Evolutionary conservation across 1,140 invertebrate species (phyloP), one percentile per base, ranked within the genome.

Genomic region (Ruditapes philippinarum): DNA sequence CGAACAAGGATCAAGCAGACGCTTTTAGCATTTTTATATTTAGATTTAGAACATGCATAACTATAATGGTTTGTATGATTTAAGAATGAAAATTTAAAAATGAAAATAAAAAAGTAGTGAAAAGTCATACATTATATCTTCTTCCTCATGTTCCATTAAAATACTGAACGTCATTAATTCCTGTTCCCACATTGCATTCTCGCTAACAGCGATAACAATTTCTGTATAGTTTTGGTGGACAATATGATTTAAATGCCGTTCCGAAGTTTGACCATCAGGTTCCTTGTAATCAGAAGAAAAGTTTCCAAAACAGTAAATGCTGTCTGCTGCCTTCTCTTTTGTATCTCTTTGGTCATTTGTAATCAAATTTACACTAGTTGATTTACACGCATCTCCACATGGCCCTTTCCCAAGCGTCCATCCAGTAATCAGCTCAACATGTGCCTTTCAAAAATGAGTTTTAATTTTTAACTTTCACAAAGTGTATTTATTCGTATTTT

Each of bases 141-240:
- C 57, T 28, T n/a, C 5, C 4, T 5, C 68, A 2, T 73, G 33
- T 11, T 2, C 5, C 22, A 80, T 3, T 51, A 57, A 11, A 80
- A 80, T 36, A 19, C 38, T 54, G 12, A 80, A 51, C 14, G 11
- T 80, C 42, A 51, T 51, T 2, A 51, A 5, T 19, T 28, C 51
- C 25, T 80, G 76, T 57, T 80, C 76, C 76, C 76, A 80, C n/a
- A 45, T 57, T 51, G 45, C 76, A 0, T 60, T 19, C 25, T 80
- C 76, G 38, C 49, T 80, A 1, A 80, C 76, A 33, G 49, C 76
- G 17, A 80, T 51, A 2, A 80, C 76, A 19, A 1, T 25, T 54
- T 80, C 76, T 0, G 49, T 42, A 42, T 25, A 45, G n/a, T 45
- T 76, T 0, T 4, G 3, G 7, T 36, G 3, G 22, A 76, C 38